A percentile compares a stretch with the other conserved stretches of the same genome.
These are phyloP conservation scores for Sprattus sprattus DNA, from an alignment of 2,113 vertebrate species.

Conservation along the genomic window DNA sequence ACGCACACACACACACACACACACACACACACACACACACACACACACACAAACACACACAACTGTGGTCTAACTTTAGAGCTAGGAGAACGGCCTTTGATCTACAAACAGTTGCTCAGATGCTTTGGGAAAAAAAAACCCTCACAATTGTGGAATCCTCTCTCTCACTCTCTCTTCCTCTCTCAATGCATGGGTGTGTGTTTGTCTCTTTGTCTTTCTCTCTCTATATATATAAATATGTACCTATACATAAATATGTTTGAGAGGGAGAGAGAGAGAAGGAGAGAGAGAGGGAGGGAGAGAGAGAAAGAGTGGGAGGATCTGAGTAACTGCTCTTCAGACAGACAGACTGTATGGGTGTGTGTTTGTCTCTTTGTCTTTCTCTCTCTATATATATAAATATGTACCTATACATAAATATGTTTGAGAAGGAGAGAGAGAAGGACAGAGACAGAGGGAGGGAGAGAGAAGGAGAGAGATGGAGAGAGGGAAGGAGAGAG, in stretches of 20 bases:
- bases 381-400: too few species aligned
- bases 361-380: background rate
- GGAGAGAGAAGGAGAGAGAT: background rate
- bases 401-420: background rate
- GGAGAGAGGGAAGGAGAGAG: too few species aligned
- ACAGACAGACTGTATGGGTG: background rate
- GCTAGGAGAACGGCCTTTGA: background rate
- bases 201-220: background rate
- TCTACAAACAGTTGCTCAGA: background rate
- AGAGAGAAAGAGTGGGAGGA: background rate
- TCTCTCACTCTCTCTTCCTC: background rate
- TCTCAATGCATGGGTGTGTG: background rate
- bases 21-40: background rate
- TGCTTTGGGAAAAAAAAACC: background rate
- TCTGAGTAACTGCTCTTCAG: too few species aligned
- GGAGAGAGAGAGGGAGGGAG: background rate
- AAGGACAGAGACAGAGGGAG: background rate
- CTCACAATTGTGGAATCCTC: background rate
- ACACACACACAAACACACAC: background rate
- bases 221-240: too few species aligned
- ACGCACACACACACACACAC: background rate
- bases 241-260: background rate
- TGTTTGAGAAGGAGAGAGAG: background rate
- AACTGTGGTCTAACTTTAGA: background rate
- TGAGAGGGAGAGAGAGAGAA: background rate